A percentile compares a stretch with the other conserved stretches of the same genome.
Conservation (phyloP, 1,140 invertebrate species). For the Saxidomus purpurata region DNA sequence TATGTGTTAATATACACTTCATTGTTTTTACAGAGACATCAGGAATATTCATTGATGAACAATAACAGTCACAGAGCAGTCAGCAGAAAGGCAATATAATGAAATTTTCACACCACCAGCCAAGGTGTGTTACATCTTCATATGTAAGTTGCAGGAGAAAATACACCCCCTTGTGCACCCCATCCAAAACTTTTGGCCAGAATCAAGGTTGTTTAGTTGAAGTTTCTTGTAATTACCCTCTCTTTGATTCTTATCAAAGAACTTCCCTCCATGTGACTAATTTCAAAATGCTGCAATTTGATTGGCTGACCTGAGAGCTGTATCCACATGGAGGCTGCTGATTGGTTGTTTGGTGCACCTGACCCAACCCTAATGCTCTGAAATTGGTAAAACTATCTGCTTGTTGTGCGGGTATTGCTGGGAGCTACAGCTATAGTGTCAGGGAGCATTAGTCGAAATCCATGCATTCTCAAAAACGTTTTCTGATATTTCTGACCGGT, state of each 20-base stretch:
- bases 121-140: constrained; percentile 32
- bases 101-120: background rate
- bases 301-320: constrained; percentile 72
- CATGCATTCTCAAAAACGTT: constrained; percentile 64
- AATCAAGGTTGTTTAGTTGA: constrained; percentile 61
- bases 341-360: constrained; percentile 73
- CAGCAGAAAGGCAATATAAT: background rate
- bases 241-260: constrained; percentile 55
- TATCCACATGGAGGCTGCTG: constrained; percentile 64
- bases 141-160: background rate
- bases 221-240: constrained; percentile 53
- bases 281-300: constrained; percentile 68
- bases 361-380: constrained; percentile 73
- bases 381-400: constrained; percentile 84
- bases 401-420: constrained; percentile 65
- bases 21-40: background rate
- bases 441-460: constrained; percentile 78
- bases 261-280: constrained; percentile 68
- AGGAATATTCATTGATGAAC: background rate
- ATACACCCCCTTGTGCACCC: constrained; percentile 1
- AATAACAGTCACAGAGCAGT: background rate
- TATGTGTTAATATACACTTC: background rate
- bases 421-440: constrained; percentile 73
- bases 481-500: constrained; percentile 53
- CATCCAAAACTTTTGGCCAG: constrained; percentile 38